Base-by-base conservation (phyloP, 2,113 vertebrate genomes). In the Austrofundulus limnaeus region DNA sequence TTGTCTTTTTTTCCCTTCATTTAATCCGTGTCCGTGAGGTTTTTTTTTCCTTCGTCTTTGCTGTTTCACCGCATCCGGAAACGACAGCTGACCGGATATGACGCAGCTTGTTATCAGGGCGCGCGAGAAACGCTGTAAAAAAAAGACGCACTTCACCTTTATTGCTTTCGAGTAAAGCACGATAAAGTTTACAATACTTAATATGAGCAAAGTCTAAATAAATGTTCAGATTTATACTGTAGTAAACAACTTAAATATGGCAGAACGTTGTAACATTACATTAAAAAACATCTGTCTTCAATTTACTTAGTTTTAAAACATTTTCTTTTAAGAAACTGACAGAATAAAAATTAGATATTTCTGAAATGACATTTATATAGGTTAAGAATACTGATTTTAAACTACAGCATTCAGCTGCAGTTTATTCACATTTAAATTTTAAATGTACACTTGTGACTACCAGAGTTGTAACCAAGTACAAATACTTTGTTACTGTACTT, bases 21-120 rank as follows among this genome's bases (percentile, higher is more conserved):
- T 80, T 61, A 63, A 82, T 81, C 74, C 78, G 57, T 72, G 61
- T 62, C 60, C 68, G 67, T 77, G 70, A 72, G 49, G 67, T 81
- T 66, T 87, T 81, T 66, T 87, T 84, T 84, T 78, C 67, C 71
- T 65, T 61, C 63, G 72, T 77, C 83, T 79, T 67, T 5, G 51
- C 82, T 4, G 71, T 69, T 75, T 71, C 72, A 75, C 83, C 81
- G 81, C 82, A 84, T 72, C 88, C 87, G 90, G 90, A 89, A 90
- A 65, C 77, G 79, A 78, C 84, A 86, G 71, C 52, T 78, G 75
- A 71, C 72, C 60, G 85, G 86, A 89, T 23, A 54, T 89, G 79
- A 87, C 81, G 84, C 61, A 11, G 4, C 4, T 16, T 31, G 37
- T 70, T 61, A 50, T 62, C 61, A 68, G 66, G 65, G 66, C 10